A percentile compares a stretch with the other conserved stretches of the same genome.
Evolutionary conservation across 37 sponge, comb jelly and placozoan genomes (phyloP).

Genomic region (Agelas oroides): DNA sequence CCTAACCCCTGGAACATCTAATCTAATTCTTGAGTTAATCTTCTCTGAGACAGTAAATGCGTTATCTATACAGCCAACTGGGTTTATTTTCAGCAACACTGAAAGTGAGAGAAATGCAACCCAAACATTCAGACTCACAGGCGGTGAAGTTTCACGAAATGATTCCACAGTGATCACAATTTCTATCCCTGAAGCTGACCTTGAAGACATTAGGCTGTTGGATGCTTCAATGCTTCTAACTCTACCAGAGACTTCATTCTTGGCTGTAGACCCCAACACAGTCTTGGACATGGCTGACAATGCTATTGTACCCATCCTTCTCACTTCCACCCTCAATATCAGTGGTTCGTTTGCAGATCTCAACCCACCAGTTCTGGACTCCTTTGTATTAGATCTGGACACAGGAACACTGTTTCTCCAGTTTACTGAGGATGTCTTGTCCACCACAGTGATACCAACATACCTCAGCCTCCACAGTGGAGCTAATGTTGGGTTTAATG

Average conservation of each 20-base stretch:
- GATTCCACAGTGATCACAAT: conserved; percentile 78
- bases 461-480: conserved; percentile 68
- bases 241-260: conserved; percentile 59
- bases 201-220: conserved; percentile 68
- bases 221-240: conserved; percentile 74
- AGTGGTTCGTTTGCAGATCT: conserved; percentile 75
- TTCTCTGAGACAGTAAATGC: conserved; percentile 93
- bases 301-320: conserved; percentile 38
- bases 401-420: conserved; percentile 49
- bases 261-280: conserved; percentile 42
- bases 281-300: conserved; percentile 76
- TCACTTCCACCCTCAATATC: conserved; percentile 43
- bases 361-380: conserved; percentile 68
- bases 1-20: conserved; percentile 28
- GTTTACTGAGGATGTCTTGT: conserved; percentile 78
- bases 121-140: conserved; percentile 63
- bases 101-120: conserved; percentile 20
- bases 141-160: conserved; percentile 61
- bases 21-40: conserved; percentile 75
- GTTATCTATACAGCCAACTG: conserved; percentile 68
- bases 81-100: conserved; percentile 67
- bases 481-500: conserved; percentile 20
- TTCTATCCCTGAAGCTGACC: conserved; percentile 51
- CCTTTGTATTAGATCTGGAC: conserved; percentile 68
- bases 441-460: conserved; percentile 38